Percentiles rank a stretch among this genome's conserved stretches.
Conservation (phyloP, 2,113 vertebrate genomes). For the Albula glossodonta region DNA sequence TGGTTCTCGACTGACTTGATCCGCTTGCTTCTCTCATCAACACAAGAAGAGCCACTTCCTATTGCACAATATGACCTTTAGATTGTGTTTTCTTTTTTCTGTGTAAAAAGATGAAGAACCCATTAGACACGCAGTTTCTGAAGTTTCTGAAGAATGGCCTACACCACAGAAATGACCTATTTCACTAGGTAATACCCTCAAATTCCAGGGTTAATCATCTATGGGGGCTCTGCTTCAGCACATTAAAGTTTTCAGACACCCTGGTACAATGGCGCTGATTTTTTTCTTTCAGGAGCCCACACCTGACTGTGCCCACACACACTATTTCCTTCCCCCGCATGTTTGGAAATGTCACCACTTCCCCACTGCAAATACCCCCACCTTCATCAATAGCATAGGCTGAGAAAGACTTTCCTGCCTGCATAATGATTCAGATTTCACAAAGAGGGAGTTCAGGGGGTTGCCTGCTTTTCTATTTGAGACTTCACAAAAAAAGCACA, state of each 20-base stretch:
- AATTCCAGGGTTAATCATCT: neutral
- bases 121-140: too few species aligned
- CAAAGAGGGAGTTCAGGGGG: conserved; percentile 30
- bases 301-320: conserved; percentile 36
- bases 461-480: conserved; percentile 31
- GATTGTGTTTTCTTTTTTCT: too few species aligned
- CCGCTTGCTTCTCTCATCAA: too few species aligned
- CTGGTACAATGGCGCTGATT: conserved; percentile 29
- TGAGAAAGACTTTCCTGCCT: conserved; percentile 44
- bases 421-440: conserved; percentile 32
- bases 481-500: neutral
- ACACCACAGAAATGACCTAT: too few species aligned
- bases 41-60: too few species aligned
- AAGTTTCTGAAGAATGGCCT: too few species aligned
- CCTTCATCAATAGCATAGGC: conserved; percentile 36
- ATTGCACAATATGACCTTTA: too few species aligned
- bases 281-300: conserved; percentile 32
- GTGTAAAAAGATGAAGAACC: too few species aligned
- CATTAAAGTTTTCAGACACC: neutral
- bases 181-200: neutral
- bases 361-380: conserved; percentile 51
- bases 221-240: neutral
- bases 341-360: conserved; percentile 60
- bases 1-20: too few species aligned
- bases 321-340: conserved; percentile 38